Evolutionary conservation across 2,797 vertebrate species (phyloP).

Genomic region (Tympanoctomys barrerae): DNA sequence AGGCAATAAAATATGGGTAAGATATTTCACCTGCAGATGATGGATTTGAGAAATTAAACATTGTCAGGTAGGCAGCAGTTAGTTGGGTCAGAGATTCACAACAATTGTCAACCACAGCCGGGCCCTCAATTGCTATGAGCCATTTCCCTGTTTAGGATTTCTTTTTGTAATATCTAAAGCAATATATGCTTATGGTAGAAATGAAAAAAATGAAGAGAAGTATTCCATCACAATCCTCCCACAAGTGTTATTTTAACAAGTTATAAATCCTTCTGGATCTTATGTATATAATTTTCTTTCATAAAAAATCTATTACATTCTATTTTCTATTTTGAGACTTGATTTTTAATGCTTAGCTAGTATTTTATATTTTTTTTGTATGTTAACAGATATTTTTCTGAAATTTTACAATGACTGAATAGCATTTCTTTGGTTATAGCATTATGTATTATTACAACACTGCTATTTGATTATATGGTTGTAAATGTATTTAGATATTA

Average conservation of each 20-base stretch:
- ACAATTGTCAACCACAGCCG: not conserved
- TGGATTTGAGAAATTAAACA: too few species aligned
- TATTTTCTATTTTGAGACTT: not conserved
- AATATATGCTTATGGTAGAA: not conserved
- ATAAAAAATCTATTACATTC: not conserved
- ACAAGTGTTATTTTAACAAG: not conserved
- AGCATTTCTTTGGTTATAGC: not conserved
- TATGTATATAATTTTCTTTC: not conserved
- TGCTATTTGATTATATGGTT: not conserved
- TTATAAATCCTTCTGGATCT: not conserved
- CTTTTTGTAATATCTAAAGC: not conserved
- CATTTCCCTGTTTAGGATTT: slow-evolving; percentile 8
- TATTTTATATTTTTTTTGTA: not conserved
- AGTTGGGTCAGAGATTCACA: not conserved
- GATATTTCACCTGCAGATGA: too few species aligned
- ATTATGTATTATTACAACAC: slow-evolving; percentile 1
- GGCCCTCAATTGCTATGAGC: not conserved
- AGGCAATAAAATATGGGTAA: too few species aligned
- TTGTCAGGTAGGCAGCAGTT: not conserved
- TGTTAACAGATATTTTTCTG: not conserved
- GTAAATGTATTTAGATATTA: not conserved
- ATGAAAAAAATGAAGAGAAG: not conserved
- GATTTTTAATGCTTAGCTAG: not conserved
- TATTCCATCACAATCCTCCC: not conserved
- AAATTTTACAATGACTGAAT: not conserved